phyloP scores from a whole-genome alignment of 2,888 invertebrate genomes.

The Idaea aversata region DNA sequence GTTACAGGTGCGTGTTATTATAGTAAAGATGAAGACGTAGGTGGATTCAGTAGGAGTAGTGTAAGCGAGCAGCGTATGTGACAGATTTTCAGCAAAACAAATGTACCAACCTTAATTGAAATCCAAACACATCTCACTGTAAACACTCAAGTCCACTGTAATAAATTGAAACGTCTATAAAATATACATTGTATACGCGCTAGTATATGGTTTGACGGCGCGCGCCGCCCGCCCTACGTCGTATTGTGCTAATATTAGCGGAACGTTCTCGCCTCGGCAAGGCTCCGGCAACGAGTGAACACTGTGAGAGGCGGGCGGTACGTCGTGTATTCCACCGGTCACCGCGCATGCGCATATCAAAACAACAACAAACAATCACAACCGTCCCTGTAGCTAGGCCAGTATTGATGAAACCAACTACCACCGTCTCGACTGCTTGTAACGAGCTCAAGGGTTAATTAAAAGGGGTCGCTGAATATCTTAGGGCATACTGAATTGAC shows the following conservation, averaged over 20 bases:
- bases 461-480: background rate
- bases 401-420: constrained; percentile 54
- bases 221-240: constrained; percentile 75
- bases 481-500: background rate
- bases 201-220: constrained; percentile 50
- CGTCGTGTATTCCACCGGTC: constrained; percentile 27
- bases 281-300: constrained; percentile 49
- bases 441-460: constrained; percentile 3
- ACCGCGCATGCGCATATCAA: constrained; percentile 56
- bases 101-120: background rate
- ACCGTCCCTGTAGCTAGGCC: constrained; percentile 35
- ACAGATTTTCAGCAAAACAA: background rate
- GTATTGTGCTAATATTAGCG: constrained; percentile 56
- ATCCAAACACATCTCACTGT: background rate
- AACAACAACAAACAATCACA: constrained; percentile 56
- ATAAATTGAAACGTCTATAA: background rate
- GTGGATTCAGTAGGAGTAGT: background rate
- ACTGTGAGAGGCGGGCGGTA: constrained; percentile 24
- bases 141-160: background rate
- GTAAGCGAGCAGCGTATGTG: background rate
- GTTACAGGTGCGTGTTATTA: background rate
- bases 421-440: constrained; percentile 12
- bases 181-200: constrained; percentile 41
- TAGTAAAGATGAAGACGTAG: background rate
- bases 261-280: constrained; percentile 48